A percentile compares a stretch with the other conserved stretches of the same genome.
These are phyloP conservation scores for Prionailurus bengalensis DNA, from an alignment of 2,113 vertebrate genomes.

Conservation along the genomic window DNA sequence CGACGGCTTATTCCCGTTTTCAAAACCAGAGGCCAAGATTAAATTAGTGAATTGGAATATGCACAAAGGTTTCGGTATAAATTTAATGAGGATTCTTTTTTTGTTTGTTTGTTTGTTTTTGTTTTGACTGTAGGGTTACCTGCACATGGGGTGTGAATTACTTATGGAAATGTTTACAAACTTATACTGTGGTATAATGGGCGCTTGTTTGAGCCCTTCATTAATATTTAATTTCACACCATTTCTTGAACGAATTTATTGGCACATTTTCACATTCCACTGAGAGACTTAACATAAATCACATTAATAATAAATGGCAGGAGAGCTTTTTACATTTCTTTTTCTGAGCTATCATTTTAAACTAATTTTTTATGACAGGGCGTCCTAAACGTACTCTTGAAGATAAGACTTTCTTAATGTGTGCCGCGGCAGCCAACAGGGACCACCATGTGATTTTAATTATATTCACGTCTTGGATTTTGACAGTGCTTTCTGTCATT, in stretches of 20 bases:
- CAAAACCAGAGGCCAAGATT: conserved; percentile 38
- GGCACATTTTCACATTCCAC: conserved; percentile 72
- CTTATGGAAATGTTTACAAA: conserved; percentile 74
- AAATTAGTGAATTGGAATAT: conserved; percentile 41
- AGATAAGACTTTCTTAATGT: conserved; percentile 63
- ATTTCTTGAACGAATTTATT: conserved; percentile 78
- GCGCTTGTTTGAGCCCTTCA: conserved; percentile 55
- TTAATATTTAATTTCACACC: conserved; percentile 80
- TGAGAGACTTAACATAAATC: conserved; percentile 61
- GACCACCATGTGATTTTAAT: conserved; percentile 72
- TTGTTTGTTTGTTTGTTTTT: not conserved
- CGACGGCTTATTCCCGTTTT: not conserved
- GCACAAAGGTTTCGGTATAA: not conserved
- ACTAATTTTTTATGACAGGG: conserved; percentile 69
- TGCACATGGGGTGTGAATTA: conserved; percentile 19
- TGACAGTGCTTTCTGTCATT: conserved; percentile 54
- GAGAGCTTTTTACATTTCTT: conserved; percentile 63
- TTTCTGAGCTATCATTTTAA: conserved; percentile 70
- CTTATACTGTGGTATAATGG: conserved; percentile 44
- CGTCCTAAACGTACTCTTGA: conserved; percentile 28
- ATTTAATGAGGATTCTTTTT: conserved; percentile 31
- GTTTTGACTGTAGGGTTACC: not conserved
- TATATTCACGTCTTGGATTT: conserved; percentile 50
- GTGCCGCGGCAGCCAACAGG: conserved; percentile 37
- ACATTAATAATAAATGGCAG: conserved; percentile 74